These are phyloP conservation scores for Rhyacichthys aspro DNA, from an alignment of 2,797 vertebrate species.

Conservation along the genomic window DNA sequence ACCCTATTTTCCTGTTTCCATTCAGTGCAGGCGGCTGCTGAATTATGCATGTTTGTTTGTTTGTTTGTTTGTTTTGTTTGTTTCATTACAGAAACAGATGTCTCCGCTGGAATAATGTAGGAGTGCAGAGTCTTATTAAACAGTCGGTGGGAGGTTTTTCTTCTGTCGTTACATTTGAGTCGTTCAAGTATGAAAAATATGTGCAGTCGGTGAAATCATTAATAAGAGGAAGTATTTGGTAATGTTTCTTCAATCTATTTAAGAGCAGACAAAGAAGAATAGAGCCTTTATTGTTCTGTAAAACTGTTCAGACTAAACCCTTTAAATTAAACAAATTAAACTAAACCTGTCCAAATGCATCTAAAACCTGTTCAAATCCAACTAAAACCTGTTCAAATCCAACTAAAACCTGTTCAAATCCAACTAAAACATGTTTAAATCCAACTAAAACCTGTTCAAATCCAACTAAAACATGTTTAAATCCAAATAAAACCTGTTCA, in stretches of 20 bases:
- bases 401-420: too few species aligned
- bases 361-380: too few species aligned
- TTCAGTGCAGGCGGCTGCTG: constrained; percentile 46
- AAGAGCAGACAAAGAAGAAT: neutral
- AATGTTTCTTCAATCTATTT: constrained; percentile 18
- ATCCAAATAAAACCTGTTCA: too few species aligned
- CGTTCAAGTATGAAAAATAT: constrained; percentile 30
- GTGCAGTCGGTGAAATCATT: constrained; percentile 39
- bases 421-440: too few species aligned
- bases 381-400: too few species aligned
- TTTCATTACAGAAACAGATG: constrained; percentile 70
- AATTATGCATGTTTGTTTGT: constrained; percentile 77
- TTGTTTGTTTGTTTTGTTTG: too few species aligned
- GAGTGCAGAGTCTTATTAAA: constrained; percentile 53
- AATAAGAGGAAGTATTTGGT: constrained; percentile 14
- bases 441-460: too few species aligned
- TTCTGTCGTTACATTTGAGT: neutral
- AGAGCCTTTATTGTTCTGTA: neutral
- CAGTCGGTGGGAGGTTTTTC: constrained; percentile 8
- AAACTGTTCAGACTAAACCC: too few species aligned
- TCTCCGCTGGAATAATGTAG: constrained; percentile 61
- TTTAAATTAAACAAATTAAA: too few species aligned
- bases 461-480: too few species aligned
- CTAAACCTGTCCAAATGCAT: too few species aligned
- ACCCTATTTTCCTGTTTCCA: constrained; percentile 38